These are phyloP conservation scores for Stegodyphus dumicola DNA, from an alignment of 1,140 invertebrate species.

Conservation along the genomic window DNA sequence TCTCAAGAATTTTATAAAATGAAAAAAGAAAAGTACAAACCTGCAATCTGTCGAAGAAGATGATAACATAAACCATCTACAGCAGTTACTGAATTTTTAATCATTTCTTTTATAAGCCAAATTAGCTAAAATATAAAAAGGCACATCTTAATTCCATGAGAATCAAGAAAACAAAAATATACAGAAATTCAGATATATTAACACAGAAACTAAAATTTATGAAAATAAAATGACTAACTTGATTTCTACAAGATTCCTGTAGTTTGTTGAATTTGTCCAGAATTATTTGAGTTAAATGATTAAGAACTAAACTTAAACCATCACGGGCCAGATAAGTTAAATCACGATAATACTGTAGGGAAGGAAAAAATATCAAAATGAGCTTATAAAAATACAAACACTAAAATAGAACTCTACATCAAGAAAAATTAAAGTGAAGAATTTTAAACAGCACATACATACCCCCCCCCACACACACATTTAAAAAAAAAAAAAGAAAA, in stretches of 20 bases:
- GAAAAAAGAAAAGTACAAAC: slow-evolving; percentile 62
- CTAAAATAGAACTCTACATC: not conserved
- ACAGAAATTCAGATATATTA: not conserved
- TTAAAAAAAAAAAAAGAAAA: too few species aligned
- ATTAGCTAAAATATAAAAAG: slow-evolving; percentile 66
- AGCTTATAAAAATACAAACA: not conserved
- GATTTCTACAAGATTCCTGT: slow-evolving; percentile 80
- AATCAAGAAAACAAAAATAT: not conserved
- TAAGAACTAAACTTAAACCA: slow-evolving; percentile 83
- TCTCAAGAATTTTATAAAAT: not conserved
- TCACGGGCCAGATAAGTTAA: slow-evolving; percentile 89
- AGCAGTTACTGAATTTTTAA: slow-evolving; percentile 85
- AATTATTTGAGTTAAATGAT: slow-evolving; percentile 84
- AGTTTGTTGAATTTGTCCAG: slow-evolving; percentile 90
- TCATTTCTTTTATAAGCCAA: slow-evolving; percentile 80
- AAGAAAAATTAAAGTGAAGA: too few species aligned
- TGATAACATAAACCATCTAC: slow-evolving; percentile 91
- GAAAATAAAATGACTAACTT: slow-evolving; percentile 69
- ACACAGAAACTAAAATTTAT: slow-evolving; percentile 7
- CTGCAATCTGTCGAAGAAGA: slow-evolving; percentile 89
- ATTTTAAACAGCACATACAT: too few species aligned
- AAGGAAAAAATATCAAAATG: slow-evolving; percentile 41
- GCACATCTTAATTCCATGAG: not conserved
- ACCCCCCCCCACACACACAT: too few species aligned
- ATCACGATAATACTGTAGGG: slow-evolving; percentile 84